Conservation (phyloP, 2,888 invertebrate species). For the Corythucha ciliata region DNA sequence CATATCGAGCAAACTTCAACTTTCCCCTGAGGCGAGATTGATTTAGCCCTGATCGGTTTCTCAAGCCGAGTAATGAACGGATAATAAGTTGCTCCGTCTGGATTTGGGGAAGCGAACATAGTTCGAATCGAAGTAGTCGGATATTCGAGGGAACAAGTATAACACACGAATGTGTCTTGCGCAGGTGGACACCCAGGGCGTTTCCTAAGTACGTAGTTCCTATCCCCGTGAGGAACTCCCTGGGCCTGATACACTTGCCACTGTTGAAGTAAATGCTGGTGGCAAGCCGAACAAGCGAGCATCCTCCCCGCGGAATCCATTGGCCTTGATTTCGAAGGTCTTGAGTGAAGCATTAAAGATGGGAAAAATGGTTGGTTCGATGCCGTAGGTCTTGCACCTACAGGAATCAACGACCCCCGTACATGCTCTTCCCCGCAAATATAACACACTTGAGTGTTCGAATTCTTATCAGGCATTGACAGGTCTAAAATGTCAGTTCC, state of each 20-base stretch:
- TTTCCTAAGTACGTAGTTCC: constrained; percentile 71
- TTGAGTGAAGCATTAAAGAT: constrained; percentile 59
- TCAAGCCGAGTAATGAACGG: constrained; percentile 75
- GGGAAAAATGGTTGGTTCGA: constrained; percentile 40
- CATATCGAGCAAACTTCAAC: constrained; percentile 12
- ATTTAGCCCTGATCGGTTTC: constrained; percentile 61
- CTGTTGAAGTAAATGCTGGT: constrained; percentile 74
- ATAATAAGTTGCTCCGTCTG: constrained; percentile 65
- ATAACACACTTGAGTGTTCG: constrained; percentile 71
- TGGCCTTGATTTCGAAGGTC: constrained; percentile 74
- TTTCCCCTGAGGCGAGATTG: constrained; percentile 57
- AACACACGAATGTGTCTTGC: constrained; percentile 56
- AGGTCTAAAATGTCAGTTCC: constrained; percentile 78
- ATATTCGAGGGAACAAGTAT: constrained; percentile 75
- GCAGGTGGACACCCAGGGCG: constrained; percentile 40
- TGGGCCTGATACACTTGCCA: constrained; percentile 66
- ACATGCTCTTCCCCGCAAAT: constrained; percentile 83
- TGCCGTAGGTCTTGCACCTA: constrained; percentile 36
- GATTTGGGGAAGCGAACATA: constrained; percentile 49
- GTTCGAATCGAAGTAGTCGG: constrained; percentile 70
- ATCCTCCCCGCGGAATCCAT: constrained; percentile 70
- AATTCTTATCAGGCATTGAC: constrained; percentile 88
- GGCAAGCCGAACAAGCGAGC: constrained; percentile 56
- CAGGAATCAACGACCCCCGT: constrained; percentile 67
- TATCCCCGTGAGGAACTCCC: constrained; percentile 64